Base-by-base conservation (phyloP, 2,797 vertebrate species). In the Helarctos malayanus region DNA sequence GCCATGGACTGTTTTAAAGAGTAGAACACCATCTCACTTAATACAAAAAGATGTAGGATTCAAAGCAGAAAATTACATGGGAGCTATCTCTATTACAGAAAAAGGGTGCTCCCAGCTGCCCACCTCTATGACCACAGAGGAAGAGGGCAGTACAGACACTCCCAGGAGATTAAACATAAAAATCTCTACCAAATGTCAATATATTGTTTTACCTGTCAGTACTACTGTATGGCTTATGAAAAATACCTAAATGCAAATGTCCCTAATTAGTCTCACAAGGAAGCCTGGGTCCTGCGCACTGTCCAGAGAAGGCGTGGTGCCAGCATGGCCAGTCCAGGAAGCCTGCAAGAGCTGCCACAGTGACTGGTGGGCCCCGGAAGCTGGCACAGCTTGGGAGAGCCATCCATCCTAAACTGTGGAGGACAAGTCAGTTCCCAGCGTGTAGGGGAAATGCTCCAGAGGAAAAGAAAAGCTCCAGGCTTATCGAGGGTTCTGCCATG, bases 41-140 rank as follows among this genome's bases (percentile, higher is more conserved):
- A 98, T 95, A 97, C 97, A 98, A 98, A 98, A 95, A 97, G 0
- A 65, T 92, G 73, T 61, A 96, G 96, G 83, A 95, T 96, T 98
- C 96, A 97, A 98, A 97, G 92, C 49, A 90, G 95, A 95, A 98
- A 98, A 98, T 98, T 96, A 98, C 79, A 95, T 92, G 93, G 97
- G 96, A 98, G 91, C 96, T 97, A 94, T 78, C 56, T 32, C 32
- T 84, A 61, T 91, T 69, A 97, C 84, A 96, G 93, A 89, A 94
- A 91, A 90, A 97, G 57, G 96, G 68, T 90, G n/a, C 76, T 35
- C 38, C 91, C 69, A 7, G 93, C 81, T 95, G 82, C 25, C 82
- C 96, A 92, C 68, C 73, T 91, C 90, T 89, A 82, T 87, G 92
- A 86, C 86, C 27, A 2, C 92, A 81, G 75, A 95, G 97, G 91